Evolutionary conservation across 2,888 invertebrate genomes (phyloP).

Genomic region (Pedicia rivosa): DNA sequence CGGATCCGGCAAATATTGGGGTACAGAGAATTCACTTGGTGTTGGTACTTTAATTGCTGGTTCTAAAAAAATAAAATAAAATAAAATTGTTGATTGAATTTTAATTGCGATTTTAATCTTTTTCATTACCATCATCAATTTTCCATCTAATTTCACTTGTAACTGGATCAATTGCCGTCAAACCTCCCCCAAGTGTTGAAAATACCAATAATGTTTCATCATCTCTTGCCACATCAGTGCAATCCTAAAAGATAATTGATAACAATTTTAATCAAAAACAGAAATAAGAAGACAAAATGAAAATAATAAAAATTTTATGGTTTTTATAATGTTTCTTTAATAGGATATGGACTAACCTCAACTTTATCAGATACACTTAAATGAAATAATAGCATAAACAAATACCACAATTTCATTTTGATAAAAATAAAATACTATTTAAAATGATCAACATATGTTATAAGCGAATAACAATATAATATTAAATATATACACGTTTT

Average conservation of each 20-base stretch:
- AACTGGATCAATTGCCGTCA: conserved; percentile 75
- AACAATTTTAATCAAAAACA: conserved; percentile 2
- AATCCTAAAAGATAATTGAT: conserved; percentile 23
- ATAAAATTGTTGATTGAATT: conserved; percentile 4
- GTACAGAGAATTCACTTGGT: conserved; percentile 40
- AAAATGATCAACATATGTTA: too few species aligned
- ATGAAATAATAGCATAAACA: too few species aligned
- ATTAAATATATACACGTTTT: too few species aligned
- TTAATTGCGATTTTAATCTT: conserved; percentile 5
- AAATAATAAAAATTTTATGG: too few species aligned
- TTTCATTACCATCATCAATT: conserved; percentile 75
- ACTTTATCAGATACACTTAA: too few species aligned
- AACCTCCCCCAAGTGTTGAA: conserved; percentile 84
- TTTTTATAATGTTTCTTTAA: too few species aligned
- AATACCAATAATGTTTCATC: conserved; percentile 67
- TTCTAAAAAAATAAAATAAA: conserved; percentile 37
- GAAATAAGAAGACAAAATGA: background rate
- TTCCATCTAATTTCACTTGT: conserved; percentile 82
- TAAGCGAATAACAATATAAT: too few species aligned
- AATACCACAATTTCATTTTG: too few species aligned
- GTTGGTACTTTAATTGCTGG: conserved; percentile 78
- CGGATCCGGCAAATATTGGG: conserved; percentile 88
- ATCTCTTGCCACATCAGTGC: conserved; percentile 49
- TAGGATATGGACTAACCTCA: too few species aligned
- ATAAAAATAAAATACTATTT: too few species aligned